phyloP scores from a whole-genome alignment of 2,797 vertebrate species.

The Delichon dasypus region DNA sequence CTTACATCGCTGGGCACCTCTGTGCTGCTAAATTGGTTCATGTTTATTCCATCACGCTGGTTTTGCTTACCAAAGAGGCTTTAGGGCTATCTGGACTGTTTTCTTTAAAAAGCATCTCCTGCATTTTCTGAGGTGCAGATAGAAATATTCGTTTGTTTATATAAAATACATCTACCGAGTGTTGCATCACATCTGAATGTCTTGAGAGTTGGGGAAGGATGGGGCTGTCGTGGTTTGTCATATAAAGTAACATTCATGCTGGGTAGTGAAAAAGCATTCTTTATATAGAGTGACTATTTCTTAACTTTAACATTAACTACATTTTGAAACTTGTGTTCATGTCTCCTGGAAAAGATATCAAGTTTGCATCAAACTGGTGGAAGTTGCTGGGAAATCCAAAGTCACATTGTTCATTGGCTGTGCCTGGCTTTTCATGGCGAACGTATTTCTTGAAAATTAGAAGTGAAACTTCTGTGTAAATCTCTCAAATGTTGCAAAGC shows the following conservation, averaged over 20 bases:
- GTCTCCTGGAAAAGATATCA: not conserved
- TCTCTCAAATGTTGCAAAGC: not conserved
- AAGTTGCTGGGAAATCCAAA: not conserved
- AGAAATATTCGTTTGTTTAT: not conserved
- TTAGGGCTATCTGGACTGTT: not conserved
- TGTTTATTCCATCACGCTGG: not conserved
- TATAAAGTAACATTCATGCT: not conserved
- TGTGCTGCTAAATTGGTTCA: not conserved
- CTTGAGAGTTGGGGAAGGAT: not conserved
- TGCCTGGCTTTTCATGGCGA: not conserved
- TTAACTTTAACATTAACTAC: not conserved
- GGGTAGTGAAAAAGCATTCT: not conserved
- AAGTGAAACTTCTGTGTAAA: not conserved
- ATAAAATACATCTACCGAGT: not conserved
- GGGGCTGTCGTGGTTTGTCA: not conserved
- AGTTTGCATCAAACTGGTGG: not conserved
- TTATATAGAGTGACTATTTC: not conserved
- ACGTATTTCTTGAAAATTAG: not conserved
- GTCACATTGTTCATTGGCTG: not conserved
- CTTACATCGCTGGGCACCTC: constrained; percentile 25
- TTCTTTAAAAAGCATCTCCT: not conserved
- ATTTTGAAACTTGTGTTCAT: not conserved
- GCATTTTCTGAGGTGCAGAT: not conserved
- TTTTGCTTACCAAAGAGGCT: not conserved
- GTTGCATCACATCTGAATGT: not conserved